Conservation (phyloP, 2,797 vertebrate species). For the Tapera naevia region DNA sequence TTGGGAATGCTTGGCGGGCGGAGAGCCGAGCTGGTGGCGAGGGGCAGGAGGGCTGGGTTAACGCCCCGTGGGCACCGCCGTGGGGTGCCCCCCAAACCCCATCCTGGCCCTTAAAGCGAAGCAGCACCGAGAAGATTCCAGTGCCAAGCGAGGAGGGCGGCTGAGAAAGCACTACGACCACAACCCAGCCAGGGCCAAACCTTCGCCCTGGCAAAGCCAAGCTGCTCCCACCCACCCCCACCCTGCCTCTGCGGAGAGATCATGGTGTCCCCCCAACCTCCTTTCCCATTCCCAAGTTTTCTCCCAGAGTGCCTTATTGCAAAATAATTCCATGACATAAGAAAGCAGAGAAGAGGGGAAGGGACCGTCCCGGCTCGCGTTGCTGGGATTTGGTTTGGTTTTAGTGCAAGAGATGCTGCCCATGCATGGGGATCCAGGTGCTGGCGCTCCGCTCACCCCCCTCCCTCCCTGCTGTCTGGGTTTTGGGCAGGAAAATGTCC, state of each 20-base stretch:
- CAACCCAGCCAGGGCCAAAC: not conserved
- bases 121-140: not conserved
- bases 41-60: not conserved
- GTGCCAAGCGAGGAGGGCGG: not conserved
- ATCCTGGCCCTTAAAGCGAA: not conserved
- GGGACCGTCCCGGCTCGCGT: not conserved
- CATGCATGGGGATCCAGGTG: not conserved
- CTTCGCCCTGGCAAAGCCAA: not conserved
- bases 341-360: not conserved
- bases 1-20: not conserved
- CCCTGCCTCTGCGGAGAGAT: not conserved
- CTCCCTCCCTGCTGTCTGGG: not conserved
- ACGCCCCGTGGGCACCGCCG: too few species aligned
- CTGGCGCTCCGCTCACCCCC: not conserved
- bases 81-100: not conserved
- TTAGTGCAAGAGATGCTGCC: slow-evolving; percentile 62
- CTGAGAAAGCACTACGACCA: not conserved
- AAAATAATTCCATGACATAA: not conserved
- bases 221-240: not conserved
- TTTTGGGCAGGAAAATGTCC: not conserved
- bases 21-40: not conserved
- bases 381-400: not conserved
- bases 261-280: too few species aligned
- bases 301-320: not conserved
- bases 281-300: not conserved